These are phyloP conservation scores for Harpegnathos saltator DNA, from an alignment of 1,140 invertebrate genomes.

Conservation along the genomic window DNA sequence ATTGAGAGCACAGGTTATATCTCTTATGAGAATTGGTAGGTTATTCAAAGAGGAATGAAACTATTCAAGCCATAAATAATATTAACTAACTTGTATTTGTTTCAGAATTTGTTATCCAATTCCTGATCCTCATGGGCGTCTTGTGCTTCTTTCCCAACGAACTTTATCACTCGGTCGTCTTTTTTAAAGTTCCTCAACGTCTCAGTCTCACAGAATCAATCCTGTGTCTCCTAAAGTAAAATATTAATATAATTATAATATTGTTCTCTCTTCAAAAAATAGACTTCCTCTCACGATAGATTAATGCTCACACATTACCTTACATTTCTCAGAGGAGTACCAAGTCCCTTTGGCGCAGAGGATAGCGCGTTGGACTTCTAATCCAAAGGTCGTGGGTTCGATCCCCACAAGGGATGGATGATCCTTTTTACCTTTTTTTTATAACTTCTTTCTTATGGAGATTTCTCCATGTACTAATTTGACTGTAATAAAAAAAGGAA, in stretches of 20 bases:
- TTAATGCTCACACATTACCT: not conserved
- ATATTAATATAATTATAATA: not conserved
- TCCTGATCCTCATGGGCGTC: conserved; percentile 63
- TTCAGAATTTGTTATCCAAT: conserved; percentile 74
- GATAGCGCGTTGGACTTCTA: conserved; percentile 89
- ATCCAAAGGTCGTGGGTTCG: conserved; percentile 88
- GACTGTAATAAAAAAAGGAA: too few species aligned
- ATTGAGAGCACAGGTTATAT: conserved; percentile 73
- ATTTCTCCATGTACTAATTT: too few species aligned
- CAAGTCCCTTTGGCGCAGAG: conserved; percentile 87
- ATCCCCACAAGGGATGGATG: conserved; percentile 87
- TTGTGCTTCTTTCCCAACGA: conserved; percentile 69
- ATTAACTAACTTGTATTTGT: not conserved
- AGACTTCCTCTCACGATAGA: conserved; percentile 1
- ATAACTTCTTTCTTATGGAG: not conserved
- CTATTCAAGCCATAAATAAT: not conserved
- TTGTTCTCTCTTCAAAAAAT: not conserved
- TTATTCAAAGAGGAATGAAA: not conserved
- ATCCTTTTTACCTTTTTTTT: conserved; percentile 2
- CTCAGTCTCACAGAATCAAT: conserved; percentile 60
- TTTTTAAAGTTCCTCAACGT: conserved; percentile 9
- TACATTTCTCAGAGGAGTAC: not conserved
- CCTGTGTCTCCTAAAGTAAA: conserved; percentile 58
- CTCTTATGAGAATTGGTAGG: conserved; percentile 76
- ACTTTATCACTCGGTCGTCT: conserved; percentile 33